Base-by-base conservation (phyloP, 2,888 invertebrate species). In the Parapristionchus giblindavisi region DNA sequence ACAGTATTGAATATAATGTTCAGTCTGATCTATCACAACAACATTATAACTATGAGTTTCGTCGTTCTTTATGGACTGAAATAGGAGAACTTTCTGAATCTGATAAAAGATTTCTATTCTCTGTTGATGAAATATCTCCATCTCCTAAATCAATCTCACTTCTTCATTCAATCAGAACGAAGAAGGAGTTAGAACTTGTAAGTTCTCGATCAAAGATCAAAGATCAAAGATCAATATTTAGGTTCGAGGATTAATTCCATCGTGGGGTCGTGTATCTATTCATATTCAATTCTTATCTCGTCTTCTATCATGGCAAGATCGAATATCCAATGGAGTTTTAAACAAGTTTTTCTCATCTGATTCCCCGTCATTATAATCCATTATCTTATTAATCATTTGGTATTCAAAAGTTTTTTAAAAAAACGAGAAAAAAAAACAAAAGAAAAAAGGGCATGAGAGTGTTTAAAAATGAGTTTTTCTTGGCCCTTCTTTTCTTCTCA, bases 281-380 rank as follows among this genome's bases (percentile, higher is more conserved):
- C 84, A 86, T 75, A 77, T 86, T 56, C 84, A 87, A 34, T 85
- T 82, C 76, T 68, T 85, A 21, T 79, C 82, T 54, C 76, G 83
- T 51, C 84, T 85, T 73, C 79, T 85, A 40, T 63, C 73, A 17
- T 87, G 87, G 87, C 63, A 72, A 60, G 72, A 72, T 3, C n/a
- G 48, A 34, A 60, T 72, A 21, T 38, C 72, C 17, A 32, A 29
- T 11, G 72, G 72, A 40, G 72, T 72, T 48, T 60, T 72, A 1
- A 24, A 43, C 40, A 58, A 72, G 32, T 72, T 72, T 60, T 51
- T 72, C 34, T 60, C 72, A 3, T 34, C 40, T 24, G 58, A 58
- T 48, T 36, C 72, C 43, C 72, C 60, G 6, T 60, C 72, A 5
- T 21, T 72, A 27, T 72, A 34, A 72, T 48, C 36, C 66, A 17